These are phyloP conservation scores for Salvelinus alpinus DNA, from an alignment of 2,113 vertebrate species.

Conservation along the genomic window DNA sequence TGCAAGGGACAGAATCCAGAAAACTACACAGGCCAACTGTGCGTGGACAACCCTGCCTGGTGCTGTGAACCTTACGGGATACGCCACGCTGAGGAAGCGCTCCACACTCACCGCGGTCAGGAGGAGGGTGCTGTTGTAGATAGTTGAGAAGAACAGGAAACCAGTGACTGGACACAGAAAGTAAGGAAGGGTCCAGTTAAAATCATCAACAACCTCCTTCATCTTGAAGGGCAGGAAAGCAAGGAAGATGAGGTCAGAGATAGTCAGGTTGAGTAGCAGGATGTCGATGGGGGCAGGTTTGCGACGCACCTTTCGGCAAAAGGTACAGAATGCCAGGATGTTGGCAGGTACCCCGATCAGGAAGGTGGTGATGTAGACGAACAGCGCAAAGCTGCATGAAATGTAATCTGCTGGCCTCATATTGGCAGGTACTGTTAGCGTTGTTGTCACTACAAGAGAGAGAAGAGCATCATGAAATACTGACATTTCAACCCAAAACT, in stretches of 20 bases:
- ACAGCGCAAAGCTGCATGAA: not conserved
- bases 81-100: slow-evolving; percentile 64
- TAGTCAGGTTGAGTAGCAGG: not conserved
- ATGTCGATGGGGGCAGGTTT: not conserved
- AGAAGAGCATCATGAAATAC: not conserved
- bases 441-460: not conserved
- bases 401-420: not conserved
- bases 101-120: slow-evolving; percentile 61
- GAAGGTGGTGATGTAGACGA: not conserved
- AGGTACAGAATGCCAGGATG: not conserved
- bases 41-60: slow-evolving; percentile 42
- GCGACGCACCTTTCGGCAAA: not conserved
- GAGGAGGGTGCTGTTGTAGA: slow-evolving; percentile 62
- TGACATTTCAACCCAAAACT: not conserved
- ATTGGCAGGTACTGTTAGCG: not conserved
- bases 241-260: not conserved
- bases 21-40: slow-evolving; percentile 18
- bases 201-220: not conserved
- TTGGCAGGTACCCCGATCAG: not conserved
- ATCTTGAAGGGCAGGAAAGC: not conserved
- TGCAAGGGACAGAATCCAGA: slow-evolving; percentile 49
- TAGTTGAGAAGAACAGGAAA: slow-evolving; percentile 49
- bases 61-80: slow-evolving; percentile 61
- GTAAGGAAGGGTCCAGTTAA: not conserved
- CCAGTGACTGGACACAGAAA: not conserved